phyloP scores from a whole-genome alignment of 2,797 vertebrate genomes.

The Lerista edwardsae region DNA sequence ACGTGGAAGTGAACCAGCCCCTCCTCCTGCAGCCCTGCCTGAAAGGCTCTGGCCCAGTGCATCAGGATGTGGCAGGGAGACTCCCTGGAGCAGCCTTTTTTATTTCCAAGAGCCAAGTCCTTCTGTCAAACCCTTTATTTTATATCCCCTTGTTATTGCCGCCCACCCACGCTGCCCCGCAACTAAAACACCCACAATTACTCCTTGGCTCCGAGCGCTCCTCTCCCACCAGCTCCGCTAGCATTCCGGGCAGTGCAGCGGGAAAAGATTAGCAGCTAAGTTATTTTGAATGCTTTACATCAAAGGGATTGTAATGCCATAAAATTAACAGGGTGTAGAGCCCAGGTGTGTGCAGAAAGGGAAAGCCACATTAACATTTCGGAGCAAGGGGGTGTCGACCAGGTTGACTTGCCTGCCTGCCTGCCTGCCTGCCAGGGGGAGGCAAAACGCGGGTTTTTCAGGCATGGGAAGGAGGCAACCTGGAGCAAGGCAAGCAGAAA shows the following conservation, averaged over 20 bases:
- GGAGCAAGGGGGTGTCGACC: conserved; percentile 1
- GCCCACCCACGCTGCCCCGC: conserved; percentile 11
- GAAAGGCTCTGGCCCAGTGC: too few species aligned
- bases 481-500: neutral
- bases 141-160: conserved; percentile 2
- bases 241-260: conserved; percentile 5
- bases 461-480: too few species aligned
- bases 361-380: neutral
- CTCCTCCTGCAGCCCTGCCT: too few species aligned
- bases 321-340: conserved; percentile 46
- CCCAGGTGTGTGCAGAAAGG: conserved; percentile 38
- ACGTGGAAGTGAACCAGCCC: too few species aligned
- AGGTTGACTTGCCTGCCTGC: rapidly evolving
- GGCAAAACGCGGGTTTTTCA: neutral
- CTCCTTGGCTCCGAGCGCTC: conserved; percentile 45
- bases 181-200: neutral
- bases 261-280: conserved; percentile 25
- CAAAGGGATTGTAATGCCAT: conserved; percentile 60
- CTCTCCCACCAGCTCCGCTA: conserved; percentile 42
- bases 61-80: too few species aligned
- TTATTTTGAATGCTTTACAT: conserved; percentile 50
- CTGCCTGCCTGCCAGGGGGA: rapidly evolving
- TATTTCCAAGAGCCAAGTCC: neutral
- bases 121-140: conserved; percentile 21
- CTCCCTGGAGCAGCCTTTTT: neutral